phyloP scores from a whole-genome alignment of 2,113 vertebrate genomes.

The Megalops atlanticus region DNA sequence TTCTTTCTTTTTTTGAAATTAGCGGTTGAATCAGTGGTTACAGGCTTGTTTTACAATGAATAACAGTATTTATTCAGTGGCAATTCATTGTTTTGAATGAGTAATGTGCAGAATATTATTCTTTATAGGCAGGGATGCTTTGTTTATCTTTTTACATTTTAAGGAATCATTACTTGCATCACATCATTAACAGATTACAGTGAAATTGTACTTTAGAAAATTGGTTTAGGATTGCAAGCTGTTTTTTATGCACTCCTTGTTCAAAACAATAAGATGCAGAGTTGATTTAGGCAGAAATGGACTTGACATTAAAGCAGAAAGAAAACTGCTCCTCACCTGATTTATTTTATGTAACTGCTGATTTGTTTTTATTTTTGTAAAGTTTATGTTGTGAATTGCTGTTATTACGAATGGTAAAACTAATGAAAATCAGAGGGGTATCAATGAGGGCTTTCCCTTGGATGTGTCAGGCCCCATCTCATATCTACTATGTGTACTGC shows the following conservation, averaged over 20 bases:
- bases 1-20: not conserved
- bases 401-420: constrained; percentile 59
- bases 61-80: not conserved
- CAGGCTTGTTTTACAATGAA: not conserved
- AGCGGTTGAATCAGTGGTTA: not conserved
- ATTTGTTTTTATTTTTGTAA: not conserved
- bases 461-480: constrained; percentile 72
- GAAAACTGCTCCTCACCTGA: not conserved
- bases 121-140: not conserved
- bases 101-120: not conserved
- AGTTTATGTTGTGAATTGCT: constrained; percentile 17
- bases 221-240: not conserved
- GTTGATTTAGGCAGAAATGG: not conserved
- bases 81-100: not conserved
- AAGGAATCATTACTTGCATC: constrained; percentile 5
- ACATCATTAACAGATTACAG: not conserved
- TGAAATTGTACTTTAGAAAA: not conserved
- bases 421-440: constrained; percentile 39
- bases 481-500: constrained; percentile 45
- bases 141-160: not conserved
- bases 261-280: not conserved
- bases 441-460: constrained; percentile 53
- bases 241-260: not conserved
- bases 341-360: not conserved
- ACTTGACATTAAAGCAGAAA: not conserved